Evolutionary conservation across 1,140 invertebrate species (phyloP), one percentile per base, ranked within the genome.

Genomic region (Lordiphosa collinella): DNA sequence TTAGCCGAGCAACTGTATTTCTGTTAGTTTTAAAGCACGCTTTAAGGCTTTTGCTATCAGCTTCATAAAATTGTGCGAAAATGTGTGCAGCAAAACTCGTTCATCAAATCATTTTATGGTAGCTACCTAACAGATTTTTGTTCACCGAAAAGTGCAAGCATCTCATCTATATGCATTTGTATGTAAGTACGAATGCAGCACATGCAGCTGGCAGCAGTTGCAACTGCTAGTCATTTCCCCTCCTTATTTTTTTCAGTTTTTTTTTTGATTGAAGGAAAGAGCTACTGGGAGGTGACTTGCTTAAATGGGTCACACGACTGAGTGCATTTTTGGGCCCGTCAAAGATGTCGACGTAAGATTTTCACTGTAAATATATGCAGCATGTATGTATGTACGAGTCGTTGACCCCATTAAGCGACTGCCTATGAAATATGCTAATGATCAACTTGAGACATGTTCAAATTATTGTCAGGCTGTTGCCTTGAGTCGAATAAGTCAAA

Each of bases 381-480:
- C 3, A 22, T 5, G 18, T 22, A 22, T 22, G 18, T 22, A 22
- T 22, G 18, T 44, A 49, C 73, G 40, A 63, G 58, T 57, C 52
- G 44, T 52, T 54, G 71, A 51, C 16, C 50, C 38, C 35, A 52
- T 44, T 49, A 43, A 50, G 48, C 52, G 18, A 55, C 69, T 54
- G 78, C 62, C 76, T 78, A 73, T 78, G 73, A 85, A 84, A 84
- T 84, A 84, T 84, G 78, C 78, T 84, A 84, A 84, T 84, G 78
- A 84, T 84, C 79, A 85, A 85, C 78, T 84, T 78, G 78, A 84
- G 78, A 82, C 78, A 73, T 68, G 78, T 82, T 69, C 60, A 78
- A 84, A 85, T 84, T 78, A 85, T 85, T 85, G 73, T 66, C 68
- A 69, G 70, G 65, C 69, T 41, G 50, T 46, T 69, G 54, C 52